phyloP scores from a whole-genome alignment of 2,113 vertebrate species.

The Chaenogobius annularis region DNA sequence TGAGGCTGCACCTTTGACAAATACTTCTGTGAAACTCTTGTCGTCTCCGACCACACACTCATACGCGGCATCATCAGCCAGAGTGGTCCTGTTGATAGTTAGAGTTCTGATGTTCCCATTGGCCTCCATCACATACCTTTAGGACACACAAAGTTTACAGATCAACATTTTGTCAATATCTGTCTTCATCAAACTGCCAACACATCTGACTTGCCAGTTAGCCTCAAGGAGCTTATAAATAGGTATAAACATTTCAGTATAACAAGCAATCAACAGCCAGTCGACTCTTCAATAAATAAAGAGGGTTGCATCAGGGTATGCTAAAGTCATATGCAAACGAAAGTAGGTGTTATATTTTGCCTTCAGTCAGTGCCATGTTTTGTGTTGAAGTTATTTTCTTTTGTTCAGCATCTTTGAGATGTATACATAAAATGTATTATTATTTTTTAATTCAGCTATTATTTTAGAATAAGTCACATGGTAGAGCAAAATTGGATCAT shows the following conservation, averaged over 20 bases:
- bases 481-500: neutral
- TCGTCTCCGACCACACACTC: conserved; percentile 84
- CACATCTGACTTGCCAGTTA: neutral
- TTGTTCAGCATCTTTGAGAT: no score
- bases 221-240: neutral
- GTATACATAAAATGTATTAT: neutral
- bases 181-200: neutral
- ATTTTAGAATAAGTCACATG: neutral
- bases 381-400: no score
- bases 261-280: neutral
- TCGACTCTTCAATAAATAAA: neutral
- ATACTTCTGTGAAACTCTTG: conserved; percentile 86
- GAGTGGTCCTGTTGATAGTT: conserved; percentile 82
- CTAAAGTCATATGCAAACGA: neutral
- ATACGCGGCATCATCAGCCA: conserved; percentile 87
- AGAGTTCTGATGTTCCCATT: conserved; percentile 83
- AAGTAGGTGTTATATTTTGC: no score
- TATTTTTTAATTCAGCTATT: neutral
- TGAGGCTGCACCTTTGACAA: conserved; percentile 82
- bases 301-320: neutral
- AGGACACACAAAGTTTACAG: neutral
- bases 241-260: neutral
- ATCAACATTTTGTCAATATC: conserved; percentile 1
- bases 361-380: neutral
- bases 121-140: conserved; percentile 85